These are phyloP conservation scores for Tipula vernalis DNA, from an alignment of 2,888 invertebrate genomes.

Conservation along the genomic window DNA sequence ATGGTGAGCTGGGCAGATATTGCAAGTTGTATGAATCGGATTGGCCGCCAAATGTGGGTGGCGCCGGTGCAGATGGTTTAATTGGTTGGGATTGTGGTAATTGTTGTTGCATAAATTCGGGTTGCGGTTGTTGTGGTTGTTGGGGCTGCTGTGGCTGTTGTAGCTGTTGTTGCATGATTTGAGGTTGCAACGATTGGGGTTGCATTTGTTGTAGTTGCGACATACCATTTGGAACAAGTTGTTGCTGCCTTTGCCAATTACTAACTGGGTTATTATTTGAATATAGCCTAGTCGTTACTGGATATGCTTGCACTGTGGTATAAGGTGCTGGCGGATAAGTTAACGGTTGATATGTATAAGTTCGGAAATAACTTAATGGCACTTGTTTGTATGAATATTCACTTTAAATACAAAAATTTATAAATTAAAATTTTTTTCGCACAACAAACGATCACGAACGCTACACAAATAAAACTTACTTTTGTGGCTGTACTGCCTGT, in stretches of 20 bases:
- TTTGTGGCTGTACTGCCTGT: neutral
- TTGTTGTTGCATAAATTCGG: constrained; percentile 7
- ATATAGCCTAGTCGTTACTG: neutral
- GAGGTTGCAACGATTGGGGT: neutral
- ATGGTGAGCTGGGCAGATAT: constrained; percentile 6
- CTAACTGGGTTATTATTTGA: neutral
- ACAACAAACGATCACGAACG: neutral
- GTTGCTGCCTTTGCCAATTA: constrained; percentile 14
- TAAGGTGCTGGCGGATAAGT: constrained; percentile 19
- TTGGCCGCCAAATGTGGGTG: neutral
- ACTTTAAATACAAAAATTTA: neutral
- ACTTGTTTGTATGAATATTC: constrained; percentile 23
- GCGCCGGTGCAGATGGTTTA: neutral
- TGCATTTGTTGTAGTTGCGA: neutral
- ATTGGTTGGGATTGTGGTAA: neutral
- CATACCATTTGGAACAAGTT: neutral
- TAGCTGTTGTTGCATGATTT: neutral
- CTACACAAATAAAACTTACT: constrained; percentile 13
- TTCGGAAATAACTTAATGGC: constrained; percentile 32
- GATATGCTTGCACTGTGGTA: constrained; percentile 11
- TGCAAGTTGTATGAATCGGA: neutral
- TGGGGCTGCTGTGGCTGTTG: neutral
- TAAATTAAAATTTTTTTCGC: neutral
- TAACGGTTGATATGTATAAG: constrained; percentile 32
- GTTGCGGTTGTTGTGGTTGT: constrained; percentile 10